Conservation (phyloP, 2,888 invertebrate species). For the Portevinia maculata region DNA sequence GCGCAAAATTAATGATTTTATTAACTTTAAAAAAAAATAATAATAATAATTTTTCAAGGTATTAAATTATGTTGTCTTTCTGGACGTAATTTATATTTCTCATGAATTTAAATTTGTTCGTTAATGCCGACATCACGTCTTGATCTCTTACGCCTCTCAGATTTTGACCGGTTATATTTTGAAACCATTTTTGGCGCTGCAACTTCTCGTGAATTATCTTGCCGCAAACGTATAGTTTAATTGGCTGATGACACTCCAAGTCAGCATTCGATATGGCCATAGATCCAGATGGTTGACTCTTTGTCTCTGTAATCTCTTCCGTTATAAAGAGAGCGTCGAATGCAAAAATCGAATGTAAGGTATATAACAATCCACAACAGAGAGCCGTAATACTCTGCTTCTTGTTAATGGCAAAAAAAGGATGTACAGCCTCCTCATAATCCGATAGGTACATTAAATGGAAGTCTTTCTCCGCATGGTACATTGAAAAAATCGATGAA, state of each 20-base stretch:
- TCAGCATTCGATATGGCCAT: conserved; percentile 9
- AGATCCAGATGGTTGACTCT: conserved; percentile 22
- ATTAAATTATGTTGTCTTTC: conserved; percentile 6
- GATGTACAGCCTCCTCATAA: conserved; percentile 75
- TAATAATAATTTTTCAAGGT: not conserved
- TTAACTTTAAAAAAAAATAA: too few species aligned
- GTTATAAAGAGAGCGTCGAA: conserved; percentile 75
- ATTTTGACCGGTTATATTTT: conserved; percentile 30
- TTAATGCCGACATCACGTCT: not conserved
- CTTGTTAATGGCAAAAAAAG: conserved; percentile 77
- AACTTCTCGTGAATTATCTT: conserved; percentile 70
- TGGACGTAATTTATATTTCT: conserved; percentile 26
- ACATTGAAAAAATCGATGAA: conserved; percentile 76
- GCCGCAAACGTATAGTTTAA: conserved; percentile 74
- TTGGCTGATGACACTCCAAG: conserved; percentile 44
- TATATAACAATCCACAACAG: conserved; percentile 75
- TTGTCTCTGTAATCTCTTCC: conserved; percentile 21
- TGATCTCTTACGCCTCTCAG: conserved; percentile 16
- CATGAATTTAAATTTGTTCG: not conserved
- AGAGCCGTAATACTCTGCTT: conserved; percentile 77
- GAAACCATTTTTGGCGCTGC: conserved; percentile 74
- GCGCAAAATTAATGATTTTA: too few species aligned
- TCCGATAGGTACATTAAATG: conserved; percentile 77
- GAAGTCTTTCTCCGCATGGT: conserved; percentile 77
- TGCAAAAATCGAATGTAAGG: conserved; percentile 77